phyloP scores from a whole-genome alignment of 2,113 vertebrate species.

The Cnemophilus loriae region DNA sequence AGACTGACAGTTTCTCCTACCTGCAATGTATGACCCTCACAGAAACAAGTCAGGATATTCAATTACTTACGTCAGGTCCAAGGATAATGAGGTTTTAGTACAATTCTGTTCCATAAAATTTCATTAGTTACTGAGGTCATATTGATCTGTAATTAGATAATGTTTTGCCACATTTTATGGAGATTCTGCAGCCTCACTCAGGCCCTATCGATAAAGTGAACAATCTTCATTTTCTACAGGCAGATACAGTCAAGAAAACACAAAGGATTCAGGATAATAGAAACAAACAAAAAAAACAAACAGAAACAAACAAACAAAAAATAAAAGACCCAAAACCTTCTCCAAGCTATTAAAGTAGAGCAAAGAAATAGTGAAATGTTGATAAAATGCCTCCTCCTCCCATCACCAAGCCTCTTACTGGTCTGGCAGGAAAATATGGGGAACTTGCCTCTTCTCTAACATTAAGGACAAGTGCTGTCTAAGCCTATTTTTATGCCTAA shows the following conservation, averaged over 20 bases:
- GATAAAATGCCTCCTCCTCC: background rate
- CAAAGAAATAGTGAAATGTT: background rate
- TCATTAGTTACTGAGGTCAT: slow-evolving; percentile 6
- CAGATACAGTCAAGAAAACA: background rate
- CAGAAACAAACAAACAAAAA: background rate
- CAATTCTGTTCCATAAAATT: slow-evolving; percentile 3
- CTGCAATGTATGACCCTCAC: background rate
- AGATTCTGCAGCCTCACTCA: background rate
- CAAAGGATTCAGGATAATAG: background rate
- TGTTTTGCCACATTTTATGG: background rate
- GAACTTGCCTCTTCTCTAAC: background rate
- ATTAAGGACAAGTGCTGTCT: background rate
- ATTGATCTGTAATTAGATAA: slow-evolving; percentile 1
- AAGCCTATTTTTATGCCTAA: background rate
- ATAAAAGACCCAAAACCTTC: background rate
- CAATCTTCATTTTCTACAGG: background rate
- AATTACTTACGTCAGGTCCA: background rate
- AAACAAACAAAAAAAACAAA: background rate
- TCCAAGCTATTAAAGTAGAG: background rate
- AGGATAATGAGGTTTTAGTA: slow-evolving; percentile 26
- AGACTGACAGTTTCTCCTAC: background rate
- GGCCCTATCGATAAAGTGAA: background rate
- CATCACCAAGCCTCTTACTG: background rate
- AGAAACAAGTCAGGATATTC: slow-evolving; percentile 6
- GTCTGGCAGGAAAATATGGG: background rate